Evolutionary conservation across 1,140 invertebrate species (phyloP), one percentile per base, ranked within the genome.

Genomic region (Ostrea edulis): DNA sequence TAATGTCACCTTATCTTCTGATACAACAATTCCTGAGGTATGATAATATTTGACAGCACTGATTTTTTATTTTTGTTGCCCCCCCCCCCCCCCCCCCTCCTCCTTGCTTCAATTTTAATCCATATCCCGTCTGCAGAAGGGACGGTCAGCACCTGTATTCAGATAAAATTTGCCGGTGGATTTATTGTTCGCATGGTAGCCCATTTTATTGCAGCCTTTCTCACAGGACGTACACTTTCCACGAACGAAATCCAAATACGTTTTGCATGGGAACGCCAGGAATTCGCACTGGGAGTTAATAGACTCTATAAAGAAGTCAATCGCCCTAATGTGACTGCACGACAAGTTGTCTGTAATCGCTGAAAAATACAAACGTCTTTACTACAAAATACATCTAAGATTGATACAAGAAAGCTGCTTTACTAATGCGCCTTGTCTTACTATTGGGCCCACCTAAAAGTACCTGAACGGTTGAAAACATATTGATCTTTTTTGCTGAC

Each of bases 321-420:
- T 97, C n/a, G 97, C 97, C 92, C 97, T 95, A 8, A 97, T 96
- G 93, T 98, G 98, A 93, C 97, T 98, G 93, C 98, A 98, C n/a
- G 97, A 97, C 0, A 98, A 96, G 2, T 54, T 68, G 12, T 89
- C 65, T 22, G 89, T 90, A 0, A 91, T 90, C 62, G 83, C 93
- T 94, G 87, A 12, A 54, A 54, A 58, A 58, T 58, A 58, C 20
- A 20, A 17, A 17, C 12, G 8, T 58, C 12, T 58, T 12, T 58
- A 9, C 20, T 12, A 58, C n/a, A n/a, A n/a, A n/a, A n/a, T n/a
- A n/a, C n/a, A n/a, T n/a, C 20, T 58, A 17, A 17, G 5, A 12
- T 17, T 12, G 20, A 58, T 17, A 17, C 20, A 58, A 58, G 55
- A 3, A 12, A 17, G 55, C 14, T 17, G 14, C 4, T 3, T 3